Evolutionary conservation across 2,888 invertebrate species (phyloP), one percentile per base, ranked within the genome.

Genomic region (Eudemis profundana): DNA sequence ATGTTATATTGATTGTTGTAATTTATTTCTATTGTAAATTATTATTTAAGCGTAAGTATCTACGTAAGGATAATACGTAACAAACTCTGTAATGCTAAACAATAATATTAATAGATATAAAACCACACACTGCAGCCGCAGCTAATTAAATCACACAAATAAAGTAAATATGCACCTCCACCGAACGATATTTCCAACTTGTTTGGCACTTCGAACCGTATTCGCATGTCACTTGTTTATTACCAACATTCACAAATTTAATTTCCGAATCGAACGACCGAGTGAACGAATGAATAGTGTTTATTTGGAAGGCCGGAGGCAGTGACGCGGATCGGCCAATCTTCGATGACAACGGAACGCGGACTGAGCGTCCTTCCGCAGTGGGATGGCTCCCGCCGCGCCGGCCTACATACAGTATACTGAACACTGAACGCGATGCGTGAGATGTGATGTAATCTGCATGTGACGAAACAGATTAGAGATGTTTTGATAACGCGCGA

Each of bases 161-260:
- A 79, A 69, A 69, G 74, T 75, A 79, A 78, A 76, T 78, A 77
- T 81, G 71, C 76, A 85, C 88, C 89, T 86, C 86, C 84, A 76
- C 89, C 89, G 72, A 92, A 90, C 74, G 84, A 81, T 75, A 92
- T 91, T 87, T 92, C 92, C 90, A 92, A 89, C 77, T 87, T 91
- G 77, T 92, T 92, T 67, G 92, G 92, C 84, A 90, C 92, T 81
- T 92, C 91, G 75, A 89, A 92, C 65, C 90, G 84, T 82, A 92
- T 92, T 84, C 81, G 86, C 92, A 92, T 90, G 83, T 85, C 89
- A 88, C 86, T 82, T 60, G 75, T 73, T 77, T 74, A 69, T 38
- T 70, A 72, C 69, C 76, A 77, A 77, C 78, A 81, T 78, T 68
- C 77, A 62, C 60, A 66, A 62, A 50, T 75, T 70, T 70, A 75